phyloP scores from a whole-genome alignment of 2,888 invertebrate species.

The Ichneumon xanthorius region DNA sequence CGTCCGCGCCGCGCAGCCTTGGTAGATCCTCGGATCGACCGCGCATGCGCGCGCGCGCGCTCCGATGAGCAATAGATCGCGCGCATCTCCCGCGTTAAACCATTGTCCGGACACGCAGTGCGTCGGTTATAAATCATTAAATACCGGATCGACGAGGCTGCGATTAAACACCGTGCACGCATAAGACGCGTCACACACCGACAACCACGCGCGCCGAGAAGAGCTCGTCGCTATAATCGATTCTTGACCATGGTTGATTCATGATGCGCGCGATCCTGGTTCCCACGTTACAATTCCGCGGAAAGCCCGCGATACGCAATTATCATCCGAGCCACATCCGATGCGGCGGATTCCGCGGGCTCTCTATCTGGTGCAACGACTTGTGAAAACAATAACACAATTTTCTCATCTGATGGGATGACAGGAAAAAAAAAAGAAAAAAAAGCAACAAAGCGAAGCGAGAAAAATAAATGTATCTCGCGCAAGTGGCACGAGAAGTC shows the following conservation, averaged over 20 bases:
- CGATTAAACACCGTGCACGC: constrained; percentile 7
- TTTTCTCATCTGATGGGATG: constrained; percentile 55
- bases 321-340: constrained; percentile 10
- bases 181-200: neutral
- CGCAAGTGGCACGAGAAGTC: constrained; percentile 46
- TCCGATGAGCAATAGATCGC: constrained; percentile 54
- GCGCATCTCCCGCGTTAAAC: neutral
- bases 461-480: constrained; percentile 14
- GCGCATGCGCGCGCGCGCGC: constrained; percentile 48
- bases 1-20: constrained; percentile 21
- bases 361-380: constrained; percentile 8
- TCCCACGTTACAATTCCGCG: constrained; percentile 66
- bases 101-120: constrained; percentile 28
- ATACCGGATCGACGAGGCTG: constrained; percentile 57
- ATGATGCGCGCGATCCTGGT: constrained; percentile 55
- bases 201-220: constrained; percentile 1
- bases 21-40: constrained; percentile 27
- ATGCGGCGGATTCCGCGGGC: constrained; percentile 22
- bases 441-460: neutral
- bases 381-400: constrained; percentile 51
- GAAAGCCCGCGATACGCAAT: constrained; percentile 18
- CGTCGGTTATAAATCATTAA: constrained; percentile 56
- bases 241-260: constrained; percentile 62
- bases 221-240: constrained; percentile 59
- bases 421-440: constrained; percentile 18